phyloP scores from a whole-genome alignment of 2,797 vertebrate species.

The Protosalanx chinensis region DNA sequence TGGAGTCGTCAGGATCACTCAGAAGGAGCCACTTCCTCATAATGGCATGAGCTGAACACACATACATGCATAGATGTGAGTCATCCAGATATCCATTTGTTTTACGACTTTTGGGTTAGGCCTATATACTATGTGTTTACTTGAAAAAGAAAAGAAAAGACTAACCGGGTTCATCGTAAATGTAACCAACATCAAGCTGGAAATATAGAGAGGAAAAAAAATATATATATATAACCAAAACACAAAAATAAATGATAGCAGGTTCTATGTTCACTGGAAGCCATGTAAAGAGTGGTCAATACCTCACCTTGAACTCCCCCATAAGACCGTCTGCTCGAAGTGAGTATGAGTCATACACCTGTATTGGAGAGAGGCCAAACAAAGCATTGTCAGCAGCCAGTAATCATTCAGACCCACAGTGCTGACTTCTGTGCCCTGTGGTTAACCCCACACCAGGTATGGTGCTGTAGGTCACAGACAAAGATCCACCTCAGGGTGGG shows the following conservation, averaged over 20 bases:
- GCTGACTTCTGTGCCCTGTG: neutral
- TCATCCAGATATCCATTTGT: neutral
- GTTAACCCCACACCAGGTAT: neutral
- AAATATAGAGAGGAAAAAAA: neutral
- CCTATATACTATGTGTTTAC: neutral
- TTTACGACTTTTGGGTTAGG: neutral
- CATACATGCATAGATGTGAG: neutral
- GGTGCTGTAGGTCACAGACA: neutral
- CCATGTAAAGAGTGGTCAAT: neutral
- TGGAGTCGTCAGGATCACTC: conserved; percentile 87
- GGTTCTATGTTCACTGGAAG: neutral
- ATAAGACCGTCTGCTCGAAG: conserved; percentile 76
- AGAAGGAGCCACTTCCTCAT: conserved; percentile 96
- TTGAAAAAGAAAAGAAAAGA: neutral
- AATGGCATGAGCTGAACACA: conserved; percentile 81
- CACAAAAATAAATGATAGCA: neutral
- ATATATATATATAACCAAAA: neutral
- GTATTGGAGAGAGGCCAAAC: conserved; percentile 13
- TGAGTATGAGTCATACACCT: conserved; percentile 77
- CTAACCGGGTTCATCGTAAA: conserved; percentile 93
- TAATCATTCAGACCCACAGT: neutral
- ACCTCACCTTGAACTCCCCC: conserved; percentile 75
- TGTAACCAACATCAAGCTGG: conserved; percentile 89
- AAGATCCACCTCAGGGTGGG: no score
- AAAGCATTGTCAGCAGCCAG: neutral